phyloP scores from a whole-genome alignment of 2,797 vertebrate species.

The Lepilemur septentrionalis region DNA sequence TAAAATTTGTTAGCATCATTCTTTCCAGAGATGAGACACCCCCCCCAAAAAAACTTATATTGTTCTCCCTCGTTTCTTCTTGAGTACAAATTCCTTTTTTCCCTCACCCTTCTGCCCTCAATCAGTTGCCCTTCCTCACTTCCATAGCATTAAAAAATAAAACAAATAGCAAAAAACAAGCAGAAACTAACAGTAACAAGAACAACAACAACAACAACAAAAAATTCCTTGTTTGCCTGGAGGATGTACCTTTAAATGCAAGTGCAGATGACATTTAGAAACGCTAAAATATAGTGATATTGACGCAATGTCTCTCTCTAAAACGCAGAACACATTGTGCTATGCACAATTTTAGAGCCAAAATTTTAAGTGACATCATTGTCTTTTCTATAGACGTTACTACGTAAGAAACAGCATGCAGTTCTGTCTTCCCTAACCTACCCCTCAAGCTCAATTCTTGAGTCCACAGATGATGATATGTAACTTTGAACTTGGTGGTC shows the following conservation, averaged over 20 bases:
- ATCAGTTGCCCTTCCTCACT: neutral
- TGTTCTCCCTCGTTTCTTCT: neutral
- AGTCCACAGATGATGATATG: neutral
- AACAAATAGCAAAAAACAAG: neutral
- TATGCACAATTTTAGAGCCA: neutral
- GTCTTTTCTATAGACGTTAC: neutral
- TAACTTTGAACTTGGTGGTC: neutral
- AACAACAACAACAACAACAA: neutral
- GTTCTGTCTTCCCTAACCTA: neutral
- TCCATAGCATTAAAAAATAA: neutral
- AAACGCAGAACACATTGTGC: neutral
- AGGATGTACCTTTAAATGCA: neutral
- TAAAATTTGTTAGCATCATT: neutral
- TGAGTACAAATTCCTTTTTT: neutral
- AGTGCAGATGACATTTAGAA: neutral
- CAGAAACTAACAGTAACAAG: neutral
- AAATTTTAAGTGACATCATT: neutral
- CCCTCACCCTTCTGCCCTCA: rapidly evolving
- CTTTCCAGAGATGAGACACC: neutral
- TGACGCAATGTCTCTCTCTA: neutral
- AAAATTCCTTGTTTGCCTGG: neutral
- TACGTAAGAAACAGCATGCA: neutral
- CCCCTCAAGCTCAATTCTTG: neutral
- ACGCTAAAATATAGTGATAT: neutral
- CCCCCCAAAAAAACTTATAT: neutral